Conservation (phyloP, 1,140 invertebrate genomes). For the Achatina immaculata region DNA sequence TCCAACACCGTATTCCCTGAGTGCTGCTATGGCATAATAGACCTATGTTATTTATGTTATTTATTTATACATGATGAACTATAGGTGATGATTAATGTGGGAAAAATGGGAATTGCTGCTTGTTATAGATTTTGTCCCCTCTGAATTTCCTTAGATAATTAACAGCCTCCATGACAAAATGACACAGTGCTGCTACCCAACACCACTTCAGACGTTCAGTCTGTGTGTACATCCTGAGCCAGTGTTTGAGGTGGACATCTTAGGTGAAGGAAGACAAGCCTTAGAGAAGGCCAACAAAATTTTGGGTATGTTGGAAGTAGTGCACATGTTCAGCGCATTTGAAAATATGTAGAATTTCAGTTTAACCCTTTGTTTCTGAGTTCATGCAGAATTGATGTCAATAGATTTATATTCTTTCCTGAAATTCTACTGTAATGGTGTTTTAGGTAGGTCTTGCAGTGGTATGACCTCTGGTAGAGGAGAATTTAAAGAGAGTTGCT, state of each 20-base stretch:
- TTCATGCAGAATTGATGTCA: too few relatives aligned
- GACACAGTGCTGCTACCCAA: slow-evolving; percentile 85
- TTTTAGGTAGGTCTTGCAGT: too few relatives aligned
- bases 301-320: slow-evolving; percentile 82
- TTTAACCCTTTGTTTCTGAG: too few relatives aligned
- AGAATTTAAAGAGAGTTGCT: too few relatives aligned
- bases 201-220: slow-evolving; percentile 79
- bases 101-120: too few relatives aligned
- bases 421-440: too few relatives aligned
- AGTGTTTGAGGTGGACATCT: slow-evolving; percentile 87
- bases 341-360: too few relatives aligned
- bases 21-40: background rate
- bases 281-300: slow-evolving; percentile 86
- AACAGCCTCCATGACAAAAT: slow-evolving; percentile 83
- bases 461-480: too few relatives aligned
- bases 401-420: too few relatives aligned
- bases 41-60: background rate
- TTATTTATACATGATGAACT: background rate
- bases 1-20: too few relatives aligned
- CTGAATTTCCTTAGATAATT: slow-evolving; percentile 42
- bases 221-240: slow-evolving; percentile 77
- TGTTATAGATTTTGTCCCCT: background rate
- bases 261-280: slow-evolving; percentile 82
- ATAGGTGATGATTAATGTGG: too few relatives aligned
- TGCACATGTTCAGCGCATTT: too few relatives aligned